phyloP scores from a whole-genome alignment of 1,140 invertebrate genomes.

The Hylaeus volcanicus region DNA sequence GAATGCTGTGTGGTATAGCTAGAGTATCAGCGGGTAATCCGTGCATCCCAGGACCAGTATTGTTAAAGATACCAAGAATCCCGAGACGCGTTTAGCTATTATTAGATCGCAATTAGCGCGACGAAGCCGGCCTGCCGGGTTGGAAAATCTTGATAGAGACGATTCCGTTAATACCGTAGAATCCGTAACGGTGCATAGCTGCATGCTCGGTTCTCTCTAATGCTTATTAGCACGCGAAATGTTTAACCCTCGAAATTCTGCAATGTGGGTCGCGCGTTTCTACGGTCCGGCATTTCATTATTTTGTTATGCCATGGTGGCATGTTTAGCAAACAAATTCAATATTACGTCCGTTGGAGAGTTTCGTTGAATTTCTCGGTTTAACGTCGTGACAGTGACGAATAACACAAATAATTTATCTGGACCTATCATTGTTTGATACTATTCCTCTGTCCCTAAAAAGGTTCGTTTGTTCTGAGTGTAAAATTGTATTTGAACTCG shows the following conservation, averaged over 20 bases:
- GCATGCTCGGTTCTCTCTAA: conserved; percentile 13
- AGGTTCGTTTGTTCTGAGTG: neutral
- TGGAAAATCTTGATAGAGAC: conserved; percentile 61
- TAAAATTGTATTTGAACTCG: no score
- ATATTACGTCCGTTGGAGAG: neutral
- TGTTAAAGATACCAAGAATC: neutral
- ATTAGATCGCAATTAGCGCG: conserved; percentile 37
- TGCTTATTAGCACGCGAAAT: conserved; percentile 49
- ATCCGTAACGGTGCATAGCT: conserved; percentile 32
- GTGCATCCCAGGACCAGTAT: no score
- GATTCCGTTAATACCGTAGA: conserved; percentile 53
- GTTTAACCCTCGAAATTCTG: conserved; percentile 24
- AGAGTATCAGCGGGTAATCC: no score
- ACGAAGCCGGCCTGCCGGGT: conserved; percentile 30
- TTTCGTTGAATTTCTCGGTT: neutral
- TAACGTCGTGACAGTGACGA: neutral
- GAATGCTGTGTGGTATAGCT: no score
- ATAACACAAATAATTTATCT: neutral
- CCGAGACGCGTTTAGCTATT: conserved; percentile 20
- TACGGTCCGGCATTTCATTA: conserved; percentile 1
- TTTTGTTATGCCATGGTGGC: neutral
- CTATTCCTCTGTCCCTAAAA: neutral
- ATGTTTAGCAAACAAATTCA: neutral
- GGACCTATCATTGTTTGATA: no score
- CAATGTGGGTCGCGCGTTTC: neutral